Percentiles rank a stretch among this genome's conserved stretches.
These are phyloP conservation scores for Drosophila seguyi DNA, from an alignment of 1,140 invertebrate species.

Conservation along the genomic window DNA sequence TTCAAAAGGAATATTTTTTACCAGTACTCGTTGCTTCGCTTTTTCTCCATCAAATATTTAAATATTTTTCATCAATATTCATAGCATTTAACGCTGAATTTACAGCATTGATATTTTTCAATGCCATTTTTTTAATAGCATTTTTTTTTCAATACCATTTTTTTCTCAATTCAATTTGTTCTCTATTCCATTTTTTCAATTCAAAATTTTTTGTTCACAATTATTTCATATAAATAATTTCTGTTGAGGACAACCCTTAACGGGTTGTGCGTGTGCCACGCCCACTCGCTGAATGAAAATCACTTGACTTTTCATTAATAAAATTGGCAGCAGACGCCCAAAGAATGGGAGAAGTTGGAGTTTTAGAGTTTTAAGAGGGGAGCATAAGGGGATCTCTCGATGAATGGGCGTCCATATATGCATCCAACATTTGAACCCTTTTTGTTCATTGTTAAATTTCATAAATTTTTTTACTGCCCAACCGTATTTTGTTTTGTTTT, in stretches of 20 bases:
- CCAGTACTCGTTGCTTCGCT: neutral
- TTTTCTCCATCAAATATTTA: neutral
- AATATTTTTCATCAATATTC: constrained; percentile 13
- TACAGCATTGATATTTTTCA: neutral
- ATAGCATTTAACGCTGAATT: constrained; percentile 15
- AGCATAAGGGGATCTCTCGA: constrained; percentile 9
- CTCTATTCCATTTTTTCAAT: constrained; percentile 14
- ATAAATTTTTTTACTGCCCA: constrained; percentile 41
- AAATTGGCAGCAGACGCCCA: constrained; percentile 65
- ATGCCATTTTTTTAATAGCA: neutral
- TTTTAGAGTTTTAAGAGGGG: constrained; percentile 18
- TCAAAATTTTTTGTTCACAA: constrained; percentile 6
- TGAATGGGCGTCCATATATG: constrained; percentile 42
- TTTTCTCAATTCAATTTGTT: no score
- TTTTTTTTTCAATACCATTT: no score
- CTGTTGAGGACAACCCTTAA: constrained; percentile 56
- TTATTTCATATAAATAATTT: constrained; percentile 41
- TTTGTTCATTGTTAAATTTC: constrained; percentile 58
- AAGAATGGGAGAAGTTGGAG: constrained; percentile 20
- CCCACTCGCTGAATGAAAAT: constrained; percentile 65
- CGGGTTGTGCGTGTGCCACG: constrained; percentile 67
- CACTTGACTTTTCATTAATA: constrained; percentile 83
- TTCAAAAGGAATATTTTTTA: neutral
- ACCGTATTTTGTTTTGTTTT: neutral
- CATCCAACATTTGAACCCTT: constrained; percentile 24